These are phyloP conservation scores for Triplophysa tibetana DNA, from an alignment of 2,113 vertebrate genomes.

Conservation along the genomic window DNA sequence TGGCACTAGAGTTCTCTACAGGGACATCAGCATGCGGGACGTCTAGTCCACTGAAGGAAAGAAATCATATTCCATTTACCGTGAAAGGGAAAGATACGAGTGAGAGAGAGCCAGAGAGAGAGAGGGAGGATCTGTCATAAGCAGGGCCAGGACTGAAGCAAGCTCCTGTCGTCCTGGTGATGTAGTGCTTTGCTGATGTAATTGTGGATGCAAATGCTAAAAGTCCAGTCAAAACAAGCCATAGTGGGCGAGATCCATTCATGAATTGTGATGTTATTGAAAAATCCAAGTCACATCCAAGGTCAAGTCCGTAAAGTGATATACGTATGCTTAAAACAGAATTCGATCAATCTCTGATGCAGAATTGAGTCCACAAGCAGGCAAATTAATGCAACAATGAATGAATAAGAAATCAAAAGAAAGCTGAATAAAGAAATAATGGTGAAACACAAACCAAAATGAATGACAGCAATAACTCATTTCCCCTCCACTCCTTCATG, in stretches of 20 bases:
- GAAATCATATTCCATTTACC: conserved; percentile 81
- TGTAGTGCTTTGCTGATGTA: not conserved
- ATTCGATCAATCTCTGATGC: not conserved
- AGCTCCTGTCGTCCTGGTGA: not conserved
- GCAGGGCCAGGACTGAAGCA: not conserved
- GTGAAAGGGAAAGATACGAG: conserved; percentile 49
- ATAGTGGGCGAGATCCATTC: conserved; percentile 10
- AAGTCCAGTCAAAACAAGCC: conserved; percentile 8
- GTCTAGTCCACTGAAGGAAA: conserved; percentile 88
- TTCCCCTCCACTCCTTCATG: not conserved
- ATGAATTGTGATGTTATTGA: conserved; percentile 14
- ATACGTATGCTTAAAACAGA: not conserved
- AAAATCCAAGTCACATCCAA: not conserved
- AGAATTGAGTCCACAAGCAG: not conserved
- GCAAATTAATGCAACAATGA: not conserved
- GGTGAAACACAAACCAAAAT: not conserved
- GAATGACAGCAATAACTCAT: not conserved
- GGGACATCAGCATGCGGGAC: conserved; percentile 84
- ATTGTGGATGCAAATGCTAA: not conserved
- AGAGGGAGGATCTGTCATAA: too few relatives aligned
- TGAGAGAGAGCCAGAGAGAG: conserved; percentile 1
- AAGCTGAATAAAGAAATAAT: not conserved
- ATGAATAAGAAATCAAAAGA: not conserved
- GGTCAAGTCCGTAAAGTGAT: conserved; percentile 9
- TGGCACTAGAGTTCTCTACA: conserved; percentile 81